Evolutionary conservation across 2,113 vertebrate genomes (phyloP).

Genomic region (Rhynchomys soricoides): DNA sequence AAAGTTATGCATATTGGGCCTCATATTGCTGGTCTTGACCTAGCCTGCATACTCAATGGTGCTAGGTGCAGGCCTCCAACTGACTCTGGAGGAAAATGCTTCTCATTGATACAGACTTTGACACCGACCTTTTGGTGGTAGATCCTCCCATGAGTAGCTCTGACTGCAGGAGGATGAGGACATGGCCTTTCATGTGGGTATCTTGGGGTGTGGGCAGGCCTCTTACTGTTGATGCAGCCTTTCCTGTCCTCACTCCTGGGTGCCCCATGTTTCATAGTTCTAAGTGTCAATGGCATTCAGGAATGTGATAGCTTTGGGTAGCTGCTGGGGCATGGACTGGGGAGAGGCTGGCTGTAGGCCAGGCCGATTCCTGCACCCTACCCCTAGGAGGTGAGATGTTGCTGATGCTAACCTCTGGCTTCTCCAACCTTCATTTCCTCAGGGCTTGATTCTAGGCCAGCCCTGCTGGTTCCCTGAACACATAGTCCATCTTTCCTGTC

Average conservation of each 20-base stretch:
- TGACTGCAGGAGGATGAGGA: rapidly evolving
- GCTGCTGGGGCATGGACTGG: too few relatives aligned
- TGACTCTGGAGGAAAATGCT: neutral
- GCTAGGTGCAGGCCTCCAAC: neutral
- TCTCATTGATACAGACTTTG: neutral
- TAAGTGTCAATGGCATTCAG: neutral
- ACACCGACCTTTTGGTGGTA: neutral
- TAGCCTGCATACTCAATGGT: too few relatives aligned
- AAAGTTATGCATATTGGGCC: neutral
- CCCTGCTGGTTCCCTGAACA: neutral
- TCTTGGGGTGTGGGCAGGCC: neutral
- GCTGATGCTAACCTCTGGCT: neutral
- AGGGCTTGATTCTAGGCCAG: neutral
- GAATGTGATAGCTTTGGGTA: too few relatives aligned
- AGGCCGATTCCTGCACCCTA: neutral
- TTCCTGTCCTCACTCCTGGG: neutral
- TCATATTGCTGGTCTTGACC: neutral
- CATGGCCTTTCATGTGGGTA: too few relatives aligned
- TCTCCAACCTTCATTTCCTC: too few relatives aligned
- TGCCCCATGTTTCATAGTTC: neutral
- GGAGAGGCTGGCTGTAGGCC: neutral
- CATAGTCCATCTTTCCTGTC: neutral
- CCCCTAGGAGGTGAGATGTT: neutral
- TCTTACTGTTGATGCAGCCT: too few relatives aligned
- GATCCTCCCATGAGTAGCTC: neutral